Evolutionary conservation across 92 coral and sea anemone genomes (phyloP), one percentile per base, ranked within the genome.

Genomic region (Palythoa heliodiscus): DNA sequence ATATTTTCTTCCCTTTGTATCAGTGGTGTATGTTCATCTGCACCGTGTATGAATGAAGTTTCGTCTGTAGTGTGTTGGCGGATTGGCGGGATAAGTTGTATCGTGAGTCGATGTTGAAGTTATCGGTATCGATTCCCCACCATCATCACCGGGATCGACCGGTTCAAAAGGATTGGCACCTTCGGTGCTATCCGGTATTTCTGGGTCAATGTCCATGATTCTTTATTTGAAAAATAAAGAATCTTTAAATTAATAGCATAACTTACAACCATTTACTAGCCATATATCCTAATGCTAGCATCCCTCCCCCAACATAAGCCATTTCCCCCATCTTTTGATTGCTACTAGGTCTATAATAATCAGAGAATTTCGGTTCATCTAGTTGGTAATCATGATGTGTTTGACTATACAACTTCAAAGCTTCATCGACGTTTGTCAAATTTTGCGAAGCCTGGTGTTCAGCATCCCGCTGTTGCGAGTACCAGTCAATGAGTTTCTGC

Each of bases 281-380:
- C 20, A 38, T 12, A 71, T 71, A 71, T 38, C 53, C 53, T 14
- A 71, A 37, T 37, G 76, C 76, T 20, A 71, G 38, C 76, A 71
- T 73, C 39, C 92, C 89, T 11, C 89, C 87, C 0, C 87, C 87
- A 37, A 74, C 89, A 86, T 85, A 89, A 13, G 74, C 87, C 87
- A 89, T 75, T 73, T 89, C 89, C 2, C 87, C 86, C 78, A 72
- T 73, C 57, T 82, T 89, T 57, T 89, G 92, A 7, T 69, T 17
- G 63, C 76, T 25, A 69, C 82, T 82, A 0, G 89, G 92, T 68
- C 54, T 85, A 29, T 89, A 89, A 68, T 85, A 86, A 13, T 86
- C 80, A 8, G 84, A 68, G 29, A 85, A 35, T 60, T 58, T 15
- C 3, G 92, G 92, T 50, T 85, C 87, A 50, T 78, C 40, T 60